These are phyloP conservation scores for Sebastes steindachneri DNA, from an alignment of 2,797 vertebrate genomes.

Conservation along the genomic window DNA sequence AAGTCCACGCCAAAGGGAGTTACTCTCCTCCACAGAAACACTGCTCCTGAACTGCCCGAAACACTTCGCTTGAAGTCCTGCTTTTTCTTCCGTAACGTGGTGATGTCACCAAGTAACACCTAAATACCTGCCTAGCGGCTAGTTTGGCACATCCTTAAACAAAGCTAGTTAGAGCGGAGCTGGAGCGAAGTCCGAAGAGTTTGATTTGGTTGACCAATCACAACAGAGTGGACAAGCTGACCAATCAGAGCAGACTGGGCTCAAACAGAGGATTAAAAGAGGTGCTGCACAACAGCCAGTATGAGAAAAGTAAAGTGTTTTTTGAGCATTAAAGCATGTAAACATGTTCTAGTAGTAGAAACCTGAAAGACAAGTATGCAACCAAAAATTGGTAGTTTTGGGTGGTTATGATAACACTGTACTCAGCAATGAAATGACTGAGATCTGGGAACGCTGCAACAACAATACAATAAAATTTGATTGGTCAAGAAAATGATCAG, in stretches of 20 bases:
- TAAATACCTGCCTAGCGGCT: neutral
- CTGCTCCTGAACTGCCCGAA: neutral
- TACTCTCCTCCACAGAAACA: neutral
- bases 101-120: neutral
- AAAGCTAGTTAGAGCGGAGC: neutral
- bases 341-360: no score
- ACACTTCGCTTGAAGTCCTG: neutral
- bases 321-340: no score
- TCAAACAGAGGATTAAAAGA: no score
- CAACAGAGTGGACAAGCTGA: no score
- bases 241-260: no score
- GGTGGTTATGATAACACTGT: neutral
- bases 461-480: neutral
- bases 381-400: neutral
- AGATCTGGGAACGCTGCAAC: neutral
- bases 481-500: neutral
- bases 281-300: no score
- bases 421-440: neutral
- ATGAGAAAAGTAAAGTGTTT: no score
- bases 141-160: neutral
- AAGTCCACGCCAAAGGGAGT: neutral
- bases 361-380: no score
- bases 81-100: neutral
- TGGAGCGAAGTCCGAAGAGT: no score
- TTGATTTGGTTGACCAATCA: no score